Conservation (phyloP, 1,140 invertebrate genomes). For the Caligus rogercresseyi region DNA sequence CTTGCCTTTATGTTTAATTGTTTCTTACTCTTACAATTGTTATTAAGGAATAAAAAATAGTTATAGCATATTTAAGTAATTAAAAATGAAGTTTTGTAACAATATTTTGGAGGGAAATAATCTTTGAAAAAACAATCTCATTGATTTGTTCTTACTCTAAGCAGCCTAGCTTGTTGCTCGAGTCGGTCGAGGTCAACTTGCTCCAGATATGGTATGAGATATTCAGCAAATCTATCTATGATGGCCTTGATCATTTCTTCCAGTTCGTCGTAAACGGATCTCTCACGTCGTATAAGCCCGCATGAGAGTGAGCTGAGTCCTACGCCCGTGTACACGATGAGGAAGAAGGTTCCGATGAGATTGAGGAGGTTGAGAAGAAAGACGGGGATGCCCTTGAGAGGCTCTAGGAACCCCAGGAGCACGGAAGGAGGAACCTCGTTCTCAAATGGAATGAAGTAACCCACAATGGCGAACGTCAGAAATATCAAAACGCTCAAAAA, state of each 20-base stretch:
- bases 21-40: too few relatives aligned
- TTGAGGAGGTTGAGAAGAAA: constrained; percentile 32
- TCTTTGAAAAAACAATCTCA: too few relatives aligned
- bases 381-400: constrained; percentile 29
- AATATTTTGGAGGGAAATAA: too few relatives aligned
- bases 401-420: constrained; percentile 27
- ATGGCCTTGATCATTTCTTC: constrained; percentile 26
- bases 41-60: too few relatives aligned
- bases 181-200: constrained; percentile 3
- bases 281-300: constrained; percentile 29
- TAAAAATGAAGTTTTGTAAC: too few relatives aligned
- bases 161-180: constrained; percentile 1
- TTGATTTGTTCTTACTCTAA: neutral
- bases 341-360: constrained; percentile 30
- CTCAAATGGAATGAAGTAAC: constrained; percentile 5
- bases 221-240: constrained; percentile 23
- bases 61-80: too few relatives aligned
- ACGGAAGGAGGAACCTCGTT: neutral
- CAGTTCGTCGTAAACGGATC: constrained; percentile 25
- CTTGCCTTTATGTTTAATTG: too few relatives aligned
- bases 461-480: constrained; percentile 28
- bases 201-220: neutral
- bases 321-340: constrained; percentile 32
- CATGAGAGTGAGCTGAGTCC: constrained; percentile 32
- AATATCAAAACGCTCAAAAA: constrained; percentile 30